Evolutionary conservation across 2,113 vertebrate species (phyloP).

Genomic region (Tiliqua scincoides): DNA sequence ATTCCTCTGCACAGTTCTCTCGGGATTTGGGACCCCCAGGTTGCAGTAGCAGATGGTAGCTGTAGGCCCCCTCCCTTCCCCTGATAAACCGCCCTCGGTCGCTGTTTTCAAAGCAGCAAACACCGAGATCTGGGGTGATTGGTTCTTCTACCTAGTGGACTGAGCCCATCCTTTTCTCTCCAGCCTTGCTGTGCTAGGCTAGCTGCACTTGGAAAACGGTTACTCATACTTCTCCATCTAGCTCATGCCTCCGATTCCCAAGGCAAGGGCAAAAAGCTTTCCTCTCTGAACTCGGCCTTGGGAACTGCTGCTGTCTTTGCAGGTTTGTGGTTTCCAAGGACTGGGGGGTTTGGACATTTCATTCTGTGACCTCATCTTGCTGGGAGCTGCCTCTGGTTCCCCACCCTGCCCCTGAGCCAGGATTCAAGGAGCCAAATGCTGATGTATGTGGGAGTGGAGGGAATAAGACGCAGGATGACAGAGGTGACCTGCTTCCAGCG

Average conservation of each 20-base stretch:
- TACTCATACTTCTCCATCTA: neutral
- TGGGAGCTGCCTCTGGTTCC: neutral
- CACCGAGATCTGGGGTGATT: slow-evolving; percentile 31
- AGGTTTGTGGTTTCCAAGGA: neutral
- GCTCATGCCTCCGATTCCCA: neutral
- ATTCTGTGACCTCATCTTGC: neutral
- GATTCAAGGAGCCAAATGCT: neutral
- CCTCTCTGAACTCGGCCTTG: neutral
- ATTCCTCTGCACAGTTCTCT: slow-evolving; percentile 30
- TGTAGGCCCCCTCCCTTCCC: neutral
- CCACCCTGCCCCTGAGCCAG: neutral
- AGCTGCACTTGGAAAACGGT: slow-evolving; percentile 7
- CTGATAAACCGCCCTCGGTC: slow-evolving; percentile 24
- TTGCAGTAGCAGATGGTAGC: slow-evolving; percentile 67
- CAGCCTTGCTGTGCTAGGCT: slow-evolving; percentile 6
- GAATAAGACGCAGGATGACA: neutral
- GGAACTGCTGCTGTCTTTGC: neutral
- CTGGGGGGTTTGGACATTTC: neutral
- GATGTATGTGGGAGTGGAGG: neutral
- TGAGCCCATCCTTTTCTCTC: neutral
- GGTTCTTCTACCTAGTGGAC: slow-evolving; percentile 13
- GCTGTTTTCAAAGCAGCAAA: neutral
- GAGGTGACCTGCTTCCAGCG: too few species aligned
- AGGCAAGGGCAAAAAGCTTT: rapidly evolving
- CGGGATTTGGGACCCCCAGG: slow-evolving; percentile 4